These are phyloP conservation scores for Sphaeridia pumilis DNA, from an alignment of 2,888 invertebrate species.

Conservation along the genomic window DNA sequence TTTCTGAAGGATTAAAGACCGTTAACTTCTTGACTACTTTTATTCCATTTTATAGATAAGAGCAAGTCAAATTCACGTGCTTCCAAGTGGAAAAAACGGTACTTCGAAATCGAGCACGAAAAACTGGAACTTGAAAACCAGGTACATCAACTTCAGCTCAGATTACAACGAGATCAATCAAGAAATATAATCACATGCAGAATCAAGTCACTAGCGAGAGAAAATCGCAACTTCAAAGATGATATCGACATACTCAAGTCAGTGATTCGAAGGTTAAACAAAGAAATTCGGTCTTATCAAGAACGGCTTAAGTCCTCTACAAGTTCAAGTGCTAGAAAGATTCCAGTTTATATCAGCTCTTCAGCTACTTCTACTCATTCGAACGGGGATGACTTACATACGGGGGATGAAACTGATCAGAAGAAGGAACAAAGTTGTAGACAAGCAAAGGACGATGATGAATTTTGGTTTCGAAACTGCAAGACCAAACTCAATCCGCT, in stretches of 20 bases:
- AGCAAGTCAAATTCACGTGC: too few species aligned
- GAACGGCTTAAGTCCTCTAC: constrained; percentile 21
- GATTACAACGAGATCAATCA: constrained; percentile 20
- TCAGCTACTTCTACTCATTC: constrained; percentile 7
- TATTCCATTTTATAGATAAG: too few species aligned
- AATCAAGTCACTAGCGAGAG: constrained; percentile 21
- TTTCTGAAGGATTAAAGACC: too few species aligned
- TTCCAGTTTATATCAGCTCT: constrained; percentile 23
- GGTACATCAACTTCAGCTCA: constrained; percentile 16
- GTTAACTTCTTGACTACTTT: too few species aligned
- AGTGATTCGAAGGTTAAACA: constrained; percentile 28
- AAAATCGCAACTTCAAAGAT: constrained; percentile 25
- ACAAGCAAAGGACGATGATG: constrained; percentile 10
- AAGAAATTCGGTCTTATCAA: constrained; percentile 29
- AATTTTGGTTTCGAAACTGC: constrained; percentile 10
- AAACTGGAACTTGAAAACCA: constrained; percentile 16
- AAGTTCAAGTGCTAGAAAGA: constrained; percentile 13
- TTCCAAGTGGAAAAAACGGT: not conserved
- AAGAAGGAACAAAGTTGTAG: not conserved
- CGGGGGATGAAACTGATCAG: not conserved
- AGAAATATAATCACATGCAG: constrained; percentile 21
- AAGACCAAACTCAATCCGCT: constrained; percentile 22
- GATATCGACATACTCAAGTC: constrained; percentile 32
- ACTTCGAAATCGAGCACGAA: constrained; percentile 1
- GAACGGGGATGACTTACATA: not conserved